Base-by-base conservation (phyloP, 2,797 vertebrate species). In the Chaenodraco wilsoni region DNA sequence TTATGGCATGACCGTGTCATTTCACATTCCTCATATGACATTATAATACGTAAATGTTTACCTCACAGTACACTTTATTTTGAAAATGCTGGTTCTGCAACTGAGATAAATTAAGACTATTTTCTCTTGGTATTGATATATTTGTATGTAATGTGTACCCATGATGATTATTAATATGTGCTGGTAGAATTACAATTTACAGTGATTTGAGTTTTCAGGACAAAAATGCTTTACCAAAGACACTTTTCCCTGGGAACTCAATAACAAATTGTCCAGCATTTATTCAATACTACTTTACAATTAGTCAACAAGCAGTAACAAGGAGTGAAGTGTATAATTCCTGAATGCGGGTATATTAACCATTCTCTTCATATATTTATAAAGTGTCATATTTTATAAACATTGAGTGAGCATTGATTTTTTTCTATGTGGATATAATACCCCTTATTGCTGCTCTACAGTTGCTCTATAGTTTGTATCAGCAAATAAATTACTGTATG, bases 401-500 rank as follows among this genome's bases (percentile, higher is more conserved):
- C 19, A 43, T 58, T 59, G 44, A 43, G 10, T 45, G 40, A 69
- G 4, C 11, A 54, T 3, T 61, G 43, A 54, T 15, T 55, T 10
- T 70, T 80, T 65, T 68, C 13, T 69, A 7, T 69, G 44, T 66
- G 5, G 46, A 54, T 55, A 69, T 11, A 75, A 65, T 69, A 65
- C 4, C 31, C n/a, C 15, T 16, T 43, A 9, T 69, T 73, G 45
- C 44, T 72, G 60, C 44, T 60, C 23, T 44, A 46, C 60, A 49
- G 5, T 27, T 72, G 60, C 44, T 60, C 27, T 44, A 46, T 57
- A 52, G 5, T 72, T 64, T 84, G 66, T 75, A 66, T 58, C 41
- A 79, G 64, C 2, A 5, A 66, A 48, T 65, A 1, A 59, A 74
- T 72, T 71, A 73, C 31, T 83, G 52, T 61, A 52, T 74, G 40